phyloP scores from a whole-genome alignment of 1,140 invertebrate species.

The Euura saliciscinereae region DNA sequence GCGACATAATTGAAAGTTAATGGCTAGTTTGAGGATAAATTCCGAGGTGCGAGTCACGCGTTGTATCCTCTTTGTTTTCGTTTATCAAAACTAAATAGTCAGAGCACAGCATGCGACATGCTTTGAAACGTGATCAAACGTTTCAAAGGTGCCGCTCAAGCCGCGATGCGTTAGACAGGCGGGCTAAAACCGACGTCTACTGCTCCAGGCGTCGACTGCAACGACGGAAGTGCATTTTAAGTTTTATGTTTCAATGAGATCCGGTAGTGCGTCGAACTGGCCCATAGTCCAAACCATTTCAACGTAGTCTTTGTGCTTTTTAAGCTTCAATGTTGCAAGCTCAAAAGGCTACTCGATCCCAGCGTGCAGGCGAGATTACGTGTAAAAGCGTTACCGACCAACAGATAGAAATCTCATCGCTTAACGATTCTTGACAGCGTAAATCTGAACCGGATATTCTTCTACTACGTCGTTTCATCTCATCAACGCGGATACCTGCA shows the following conservation, averaged over 20 bases:
- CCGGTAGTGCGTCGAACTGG: neutral
- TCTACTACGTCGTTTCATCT: too few relatives aligned
- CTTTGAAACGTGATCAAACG: slow-evolving; percentile 48
- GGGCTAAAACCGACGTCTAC: slow-evolving; percentile 7
- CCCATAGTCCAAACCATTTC: neutral
- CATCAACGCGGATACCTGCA: too few relatives aligned
- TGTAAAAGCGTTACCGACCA: neutral
- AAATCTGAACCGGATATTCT: too few relatives aligned
- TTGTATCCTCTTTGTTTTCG: slow-evolving; percentile 30
- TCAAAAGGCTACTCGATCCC: neutral
- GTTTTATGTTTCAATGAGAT: slow-evolving; percentile 7
- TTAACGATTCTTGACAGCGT: too few relatives aligned
- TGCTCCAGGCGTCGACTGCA: neutral
- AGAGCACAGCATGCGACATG: slow-evolving; percentile 29
- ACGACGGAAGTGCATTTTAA: slow-evolving; percentile 1
- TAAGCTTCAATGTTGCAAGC: neutral
- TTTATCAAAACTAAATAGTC: slow-evolving; percentile 35
- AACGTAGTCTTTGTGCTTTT: neutral
- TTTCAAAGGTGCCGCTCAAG: slow-evolving; percentile 31
- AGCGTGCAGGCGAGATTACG: neutral
- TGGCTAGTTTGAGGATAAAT: neutral
- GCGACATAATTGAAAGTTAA: neutral
- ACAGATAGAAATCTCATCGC: too few relatives aligned
- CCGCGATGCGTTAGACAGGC: slow-evolving; percentile 26
- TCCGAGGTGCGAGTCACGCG: neutral